phyloP scores from a whole-genome alignment of 2,888 invertebrate genomes.

The Drosophila paranaensis region DNA sequence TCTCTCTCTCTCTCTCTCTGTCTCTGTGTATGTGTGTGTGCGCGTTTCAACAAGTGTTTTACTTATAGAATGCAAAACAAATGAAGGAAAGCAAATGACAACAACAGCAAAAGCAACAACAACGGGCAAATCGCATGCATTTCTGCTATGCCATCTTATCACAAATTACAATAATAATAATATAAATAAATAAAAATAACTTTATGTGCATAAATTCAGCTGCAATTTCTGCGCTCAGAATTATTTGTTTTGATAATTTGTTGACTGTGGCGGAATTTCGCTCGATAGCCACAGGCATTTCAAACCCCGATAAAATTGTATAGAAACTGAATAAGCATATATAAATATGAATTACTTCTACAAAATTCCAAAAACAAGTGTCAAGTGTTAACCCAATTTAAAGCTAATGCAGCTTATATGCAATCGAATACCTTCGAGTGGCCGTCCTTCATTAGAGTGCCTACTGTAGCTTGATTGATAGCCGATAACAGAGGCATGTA shows the following conservation, averaged over 20 bases:
- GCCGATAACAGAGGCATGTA: conserved; percentile 32
- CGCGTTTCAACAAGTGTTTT: conserved; percentile 59
- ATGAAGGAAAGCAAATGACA: conserved; percentile 30
- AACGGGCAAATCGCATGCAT: conserved; percentile 13
- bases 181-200: conserved; percentile 23
- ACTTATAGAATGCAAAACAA: conserved; percentile 47
- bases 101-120: conserved; percentile 12
- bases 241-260: conserved; percentile 26
- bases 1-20: too few species aligned
- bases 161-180: conserved; percentile 26
- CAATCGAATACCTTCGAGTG: conserved; percentile 16
- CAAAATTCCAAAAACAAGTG: background rate
- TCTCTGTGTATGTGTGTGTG: conserved; percentile 22
- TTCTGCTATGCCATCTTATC: conserved; percentile 31
- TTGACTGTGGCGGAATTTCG: conserved; percentile 11
- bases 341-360: background rate
- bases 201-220: conserved; percentile 16
- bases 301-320: conserved; percentile 14
- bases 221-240: conserved; percentile 9
- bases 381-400: background rate
- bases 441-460: conserved; percentile 9
- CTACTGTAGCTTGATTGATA: conserved; percentile 55
- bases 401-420: conserved; percentile 11
- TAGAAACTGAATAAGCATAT: conserved; percentile 2
- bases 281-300: conserved; percentile 16